A percentile compares a stretch with the other conserved stretches of the same genome.
Evolutionary conservation across 2,888 invertebrate species (phyloP).

Genomic region (Orthosia cruda): DNA sequence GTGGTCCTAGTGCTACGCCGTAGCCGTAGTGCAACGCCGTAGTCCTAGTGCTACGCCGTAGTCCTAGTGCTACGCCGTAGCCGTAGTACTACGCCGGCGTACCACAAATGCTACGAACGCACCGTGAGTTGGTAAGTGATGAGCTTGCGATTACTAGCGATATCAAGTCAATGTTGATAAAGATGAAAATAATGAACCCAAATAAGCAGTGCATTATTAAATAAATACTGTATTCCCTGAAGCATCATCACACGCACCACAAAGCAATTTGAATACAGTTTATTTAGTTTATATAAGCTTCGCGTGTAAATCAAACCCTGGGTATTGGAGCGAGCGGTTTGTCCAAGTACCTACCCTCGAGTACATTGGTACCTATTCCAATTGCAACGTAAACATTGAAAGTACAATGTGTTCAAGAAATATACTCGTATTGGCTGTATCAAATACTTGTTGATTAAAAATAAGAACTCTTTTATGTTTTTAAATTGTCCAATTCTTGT

Average conservation of each 20-base stretch:
- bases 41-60: too few relatives aligned
- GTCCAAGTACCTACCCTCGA: background rate
- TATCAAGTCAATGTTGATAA: background rate
- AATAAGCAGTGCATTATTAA: background rate
- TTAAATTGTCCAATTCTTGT: conserved; percentile 14
- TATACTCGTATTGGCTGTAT: conserved; percentile 20
- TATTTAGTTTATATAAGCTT: conserved; percentile 20
- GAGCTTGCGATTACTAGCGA: background rate
- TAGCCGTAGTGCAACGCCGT: too few relatives aligned
- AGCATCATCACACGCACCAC: background rate
- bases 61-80: too few relatives aligned
- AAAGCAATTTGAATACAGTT: conserved; percentile 22
- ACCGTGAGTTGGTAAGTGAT: background rate
- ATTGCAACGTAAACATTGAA: conserved; percentile 16
- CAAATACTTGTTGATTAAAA: conserved; percentile 39
- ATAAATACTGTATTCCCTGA: conserved; percentile 2
- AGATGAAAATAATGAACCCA: background rate
- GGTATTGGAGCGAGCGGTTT: conserved; percentile 2
- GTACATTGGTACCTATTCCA: conserved; percentile 18
- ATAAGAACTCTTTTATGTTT: conserved; percentile 35
- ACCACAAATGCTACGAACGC: conserved; percentile 17
- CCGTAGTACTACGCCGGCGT: conserved; percentile 2
- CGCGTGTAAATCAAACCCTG: conserved; percentile 25
- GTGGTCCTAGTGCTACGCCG: too few relatives aligned
- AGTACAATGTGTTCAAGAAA: conserved; percentile 5